Evolutionary conservation across 1,140 invertebrate genomes (phyloP).

Genomic region (Chrysoperla carnea): DNA sequence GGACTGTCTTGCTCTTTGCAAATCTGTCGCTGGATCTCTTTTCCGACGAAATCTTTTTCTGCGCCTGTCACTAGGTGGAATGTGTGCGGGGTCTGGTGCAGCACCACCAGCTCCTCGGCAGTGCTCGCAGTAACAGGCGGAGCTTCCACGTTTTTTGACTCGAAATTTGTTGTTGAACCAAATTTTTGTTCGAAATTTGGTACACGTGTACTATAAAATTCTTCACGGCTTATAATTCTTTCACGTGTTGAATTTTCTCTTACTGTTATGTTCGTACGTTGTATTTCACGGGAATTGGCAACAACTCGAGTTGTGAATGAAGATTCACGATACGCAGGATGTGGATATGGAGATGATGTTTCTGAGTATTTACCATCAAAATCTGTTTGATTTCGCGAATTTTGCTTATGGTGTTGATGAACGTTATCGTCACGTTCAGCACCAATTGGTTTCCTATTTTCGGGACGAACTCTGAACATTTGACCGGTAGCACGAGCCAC

Average conservation of each 20-base stretch:
- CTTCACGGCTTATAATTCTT: background rate
- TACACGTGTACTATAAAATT: background rate
- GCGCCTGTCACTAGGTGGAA: slow-evolving; percentile 16
- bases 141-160: slow-evolving; percentile 35
- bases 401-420: background rate
- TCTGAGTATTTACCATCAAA: background rate
- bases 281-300: background rate
- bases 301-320: background rate
- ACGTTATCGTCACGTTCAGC: background rate
- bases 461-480: background rate
- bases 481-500: slow-evolving; percentile 32
- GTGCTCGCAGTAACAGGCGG: slow-evolving; percentile 32
- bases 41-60: slow-evolving; percentile 10
- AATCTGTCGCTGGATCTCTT: background rate
- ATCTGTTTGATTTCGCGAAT: background rate
- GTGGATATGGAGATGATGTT: background rate
- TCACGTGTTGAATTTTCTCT: background rate
- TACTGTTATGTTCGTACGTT: background rate
- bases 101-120: slow-evolving; percentile 17
- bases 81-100: slow-evolving; percentile 8
- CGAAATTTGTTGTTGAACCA: background rate
- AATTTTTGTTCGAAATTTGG: background rate
- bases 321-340: background rate
- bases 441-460: background rate
- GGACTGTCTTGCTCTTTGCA: background rate